Percentiles rank a stretch among this genome's conserved stretches.
Evolutionary conservation across 1,140 invertebrate genomes (phyloP).

Genomic region (Zaprionus africanus): DNA sequence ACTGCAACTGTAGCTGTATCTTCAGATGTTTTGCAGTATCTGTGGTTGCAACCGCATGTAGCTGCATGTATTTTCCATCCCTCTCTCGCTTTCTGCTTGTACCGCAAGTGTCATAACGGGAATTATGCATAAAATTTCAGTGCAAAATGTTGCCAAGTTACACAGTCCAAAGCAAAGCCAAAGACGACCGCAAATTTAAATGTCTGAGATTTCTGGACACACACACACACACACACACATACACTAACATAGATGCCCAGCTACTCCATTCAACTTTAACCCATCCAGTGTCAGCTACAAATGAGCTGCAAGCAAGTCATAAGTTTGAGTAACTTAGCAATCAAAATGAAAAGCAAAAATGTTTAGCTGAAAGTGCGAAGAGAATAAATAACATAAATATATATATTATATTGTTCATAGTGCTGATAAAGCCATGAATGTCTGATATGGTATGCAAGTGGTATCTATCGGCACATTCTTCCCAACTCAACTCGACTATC

Average conservation of each 20-base stretch:
- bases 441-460: background rate
- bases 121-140: slow-evolving; percentile 78
- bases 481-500: background rate
- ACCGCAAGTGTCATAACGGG: slow-evolving; percentile 75
- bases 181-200: slow-evolving; percentile 49
- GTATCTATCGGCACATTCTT: background rate
- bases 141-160: slow-evolving; percentile 56
- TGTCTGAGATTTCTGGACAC: slow-evolving; percentile 30
- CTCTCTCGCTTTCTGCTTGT: slow-evolving; percentile 23
- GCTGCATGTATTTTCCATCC: slow-evolving; percentile 37
- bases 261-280: slow-evolving; percentile 4
- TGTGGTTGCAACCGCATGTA: slow-evolving; percentile 57
- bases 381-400: background rate
- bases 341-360: background rate
- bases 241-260: background rate
- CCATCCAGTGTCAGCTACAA: background rate
- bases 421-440: background rate
- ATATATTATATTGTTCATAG: background rate
- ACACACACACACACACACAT: background rate
- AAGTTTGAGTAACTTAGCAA: background rate
- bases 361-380: background rate
- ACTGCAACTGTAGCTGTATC: slow-evolving; percentile 8
- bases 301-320: background rate
- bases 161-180: slow-evolving; percentile 1
- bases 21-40: slow-evolving; percentile 25